phyloP scores from a whole-genome alignment of 2,113 vertebrate species.

The Dendropsophus ebraccatus region DNA sequence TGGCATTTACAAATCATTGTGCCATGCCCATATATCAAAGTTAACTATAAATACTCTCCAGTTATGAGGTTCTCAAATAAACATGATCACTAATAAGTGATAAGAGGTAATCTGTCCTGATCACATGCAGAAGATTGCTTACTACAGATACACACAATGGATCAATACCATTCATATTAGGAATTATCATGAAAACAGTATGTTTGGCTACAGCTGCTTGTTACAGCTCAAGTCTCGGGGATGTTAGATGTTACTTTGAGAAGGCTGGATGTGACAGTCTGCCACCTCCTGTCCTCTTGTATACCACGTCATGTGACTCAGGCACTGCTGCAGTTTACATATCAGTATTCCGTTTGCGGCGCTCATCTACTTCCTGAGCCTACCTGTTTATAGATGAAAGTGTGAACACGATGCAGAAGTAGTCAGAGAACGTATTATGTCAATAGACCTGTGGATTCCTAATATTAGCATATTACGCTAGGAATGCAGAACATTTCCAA shows the following conservation, averaged over 20 bases:
- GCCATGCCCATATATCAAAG: not conserved
- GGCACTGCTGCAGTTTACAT: slow-evolving; percentile 58
- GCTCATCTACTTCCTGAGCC: slow-evolving; percentile 12
- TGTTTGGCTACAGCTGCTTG: not conserved
- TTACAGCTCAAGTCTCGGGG: not conserved
- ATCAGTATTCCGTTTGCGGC: slow-evolving; percentile 54
- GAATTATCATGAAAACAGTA: not conserved
- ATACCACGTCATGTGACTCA: slow-evolving; percentile 23
- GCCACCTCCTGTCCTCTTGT: slow-evolving; percentile 26
- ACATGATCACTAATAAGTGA: not conserved
- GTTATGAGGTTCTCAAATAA: not conserved
- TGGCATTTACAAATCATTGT: not conserved
- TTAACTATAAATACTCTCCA: not conserved
- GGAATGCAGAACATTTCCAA: not conserved
- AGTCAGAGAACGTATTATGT: not conserved
- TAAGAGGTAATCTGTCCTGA: not conserved
- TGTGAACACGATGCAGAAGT: slow-evolving; percentile 42
- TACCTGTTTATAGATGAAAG: slow-evolving; percentile 39
- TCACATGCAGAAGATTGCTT: not conserved
- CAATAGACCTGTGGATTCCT: not conserved
- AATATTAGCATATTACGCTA: not conserved
- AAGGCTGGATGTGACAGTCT: slow-evolving; percentile 27
- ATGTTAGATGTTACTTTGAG: not conserved
- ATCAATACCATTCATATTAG: slow-evolving; percentile 7
- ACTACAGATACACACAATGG: not conserved